These are phyloP conservation scores for Phoxinus phoxinus DNA, from an alignment of 2,113 vertebrate genomes.

Conservation along the genomic window DNA sequence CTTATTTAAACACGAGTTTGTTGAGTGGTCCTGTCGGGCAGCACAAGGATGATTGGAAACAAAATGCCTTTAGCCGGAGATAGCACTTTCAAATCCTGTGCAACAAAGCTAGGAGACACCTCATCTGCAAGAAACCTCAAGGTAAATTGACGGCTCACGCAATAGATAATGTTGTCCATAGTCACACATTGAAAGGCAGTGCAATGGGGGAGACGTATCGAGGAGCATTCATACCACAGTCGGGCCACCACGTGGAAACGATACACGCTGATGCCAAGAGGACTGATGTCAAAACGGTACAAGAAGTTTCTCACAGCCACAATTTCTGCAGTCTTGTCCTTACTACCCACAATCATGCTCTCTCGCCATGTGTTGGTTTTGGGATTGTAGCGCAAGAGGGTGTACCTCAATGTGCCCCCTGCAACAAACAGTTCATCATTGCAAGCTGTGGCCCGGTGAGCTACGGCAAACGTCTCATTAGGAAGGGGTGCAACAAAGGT, in stretches of 20 bases:
- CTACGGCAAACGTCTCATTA: conserved; percentile 87
- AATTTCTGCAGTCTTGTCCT: conserved; percentile 82
- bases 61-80: conserved; percentile 79
- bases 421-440: conserved; percentile 86
- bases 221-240: conserved; percentile 89
- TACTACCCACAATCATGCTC: conserved; percentile 67
- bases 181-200: conserved; percentile 80
- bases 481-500: conserved; percentile 85
- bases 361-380: conserved; percentile 79
- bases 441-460: conserved; percentile 84
- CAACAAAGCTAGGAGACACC: conserved; percentile 82
- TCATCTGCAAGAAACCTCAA: conserved; percentile 84
- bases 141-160: conserved; percentile 79
- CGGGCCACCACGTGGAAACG: conserved; percentile 82
- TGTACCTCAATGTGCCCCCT: conserved; percentile 82
- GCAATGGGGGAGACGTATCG: conserved; percentile 60
- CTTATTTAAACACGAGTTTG: conserved; percentile 79
- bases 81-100: conserved; percentile 77
- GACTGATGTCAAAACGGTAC: conserved; percentile 88
- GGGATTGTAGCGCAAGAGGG: conserved; percentile 82
- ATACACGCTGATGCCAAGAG: conserved; percentile 82
- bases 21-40: conserved; percentile 69
- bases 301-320: conserved; percentile 79
- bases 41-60: conserved; percentile 79
- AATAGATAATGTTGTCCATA: conserved; percentile 80